Evolutionary conservation across 2,797 vertebrate species (phyloP).

Genomic region (Odontamblyopus lacepedii): DNA sequence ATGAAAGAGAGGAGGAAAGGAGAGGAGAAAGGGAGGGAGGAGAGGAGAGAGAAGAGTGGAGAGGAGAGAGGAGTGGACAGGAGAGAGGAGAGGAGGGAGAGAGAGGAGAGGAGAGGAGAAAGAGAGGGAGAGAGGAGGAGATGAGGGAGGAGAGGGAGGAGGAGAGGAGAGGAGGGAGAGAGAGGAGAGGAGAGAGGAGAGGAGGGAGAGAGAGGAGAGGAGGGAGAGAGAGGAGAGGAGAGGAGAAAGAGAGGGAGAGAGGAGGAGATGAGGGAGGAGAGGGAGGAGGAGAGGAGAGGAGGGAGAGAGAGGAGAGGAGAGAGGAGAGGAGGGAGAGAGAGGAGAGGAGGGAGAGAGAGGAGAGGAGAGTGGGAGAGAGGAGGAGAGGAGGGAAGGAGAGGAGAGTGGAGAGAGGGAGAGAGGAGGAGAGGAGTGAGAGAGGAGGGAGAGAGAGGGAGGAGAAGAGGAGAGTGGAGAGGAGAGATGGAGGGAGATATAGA

Average conservation of each 20-base stretch:
- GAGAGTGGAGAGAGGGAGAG: constrained; percentile 9
- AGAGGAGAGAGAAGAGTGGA: constrained; percentile 12
- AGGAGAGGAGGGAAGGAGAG: constrained; percentile 14
- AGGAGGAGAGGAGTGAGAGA: constrained; percentile 3
- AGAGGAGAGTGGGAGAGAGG: constrained; percentile 20
- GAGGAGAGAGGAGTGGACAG: constrained; percentile 1
- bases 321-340: constrained; percentile 21
- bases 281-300: background rate
- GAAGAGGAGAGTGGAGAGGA: constrained; percentile 1
- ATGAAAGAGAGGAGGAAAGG: constrained; percentile 5
- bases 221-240: constrained; percentile 26
- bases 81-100: constrained; percentile 25
- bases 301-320: background rate
- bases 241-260: constrained; percentile 16
- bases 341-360: constrained; percentile 27
- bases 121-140: too few relatives aligned
- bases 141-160: too few relatives aligned
- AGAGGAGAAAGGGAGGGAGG: constrained; percentile 1
- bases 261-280: too few relatives aligned
- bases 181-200: too few relatives aligned
- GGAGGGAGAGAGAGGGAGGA: background rate
- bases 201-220: constrained; percentile 25
- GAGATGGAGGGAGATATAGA: too few relatives aligned
- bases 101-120: constrained; percentile 16
- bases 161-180: too few relatives aligned